Evolutionary conservation across 2,797 vertebrate genomes (phyloP).

Genomic region (Euthynnus affinis): DNA sequence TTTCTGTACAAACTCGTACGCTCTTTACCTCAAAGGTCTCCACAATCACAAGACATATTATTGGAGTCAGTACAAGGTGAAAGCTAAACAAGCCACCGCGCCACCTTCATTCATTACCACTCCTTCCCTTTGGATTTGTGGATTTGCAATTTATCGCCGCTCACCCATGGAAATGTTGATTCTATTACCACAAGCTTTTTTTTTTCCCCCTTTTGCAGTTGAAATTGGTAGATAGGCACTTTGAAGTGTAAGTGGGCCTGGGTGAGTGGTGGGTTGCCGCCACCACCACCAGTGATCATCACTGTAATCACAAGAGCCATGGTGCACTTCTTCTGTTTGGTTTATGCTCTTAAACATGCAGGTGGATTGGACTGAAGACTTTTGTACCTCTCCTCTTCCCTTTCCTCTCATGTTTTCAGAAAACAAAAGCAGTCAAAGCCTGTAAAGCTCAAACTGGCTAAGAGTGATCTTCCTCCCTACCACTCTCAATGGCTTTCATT

Average conservation of each 20-base stretch:
- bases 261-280: neutral
- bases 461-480: neutral
- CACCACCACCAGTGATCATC: conserved; percentile 9
- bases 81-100: conserved; percentile 7
- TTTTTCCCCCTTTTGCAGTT: neutral
- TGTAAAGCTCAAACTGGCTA: neutral
- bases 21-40: neutral
- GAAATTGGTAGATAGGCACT: conserved; percentile 3
- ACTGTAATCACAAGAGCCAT: neutral
- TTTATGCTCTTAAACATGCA: neutral
- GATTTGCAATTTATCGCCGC: conserved; percentile 31
- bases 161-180: conserved; percentile 31
- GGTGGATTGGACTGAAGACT: neutral
- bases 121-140: conserved; percentile 27
- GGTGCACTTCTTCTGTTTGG: neutral
- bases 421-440: neutral
- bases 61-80: conserved; percentile 28
- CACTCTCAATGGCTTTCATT: neutral
- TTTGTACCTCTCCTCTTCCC: neutral
- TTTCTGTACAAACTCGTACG: neutral
- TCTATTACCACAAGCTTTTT: conserved; percentile 3
- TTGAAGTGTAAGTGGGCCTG: neutral
- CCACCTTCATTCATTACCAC: conserved; percentile 29
- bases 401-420: neutral
- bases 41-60: conserved; percentile 2